Evolutionary conservation across 2,797 vertebrate species (phyloP).

Genomic region (Microhierax caerulescens): DNA sequence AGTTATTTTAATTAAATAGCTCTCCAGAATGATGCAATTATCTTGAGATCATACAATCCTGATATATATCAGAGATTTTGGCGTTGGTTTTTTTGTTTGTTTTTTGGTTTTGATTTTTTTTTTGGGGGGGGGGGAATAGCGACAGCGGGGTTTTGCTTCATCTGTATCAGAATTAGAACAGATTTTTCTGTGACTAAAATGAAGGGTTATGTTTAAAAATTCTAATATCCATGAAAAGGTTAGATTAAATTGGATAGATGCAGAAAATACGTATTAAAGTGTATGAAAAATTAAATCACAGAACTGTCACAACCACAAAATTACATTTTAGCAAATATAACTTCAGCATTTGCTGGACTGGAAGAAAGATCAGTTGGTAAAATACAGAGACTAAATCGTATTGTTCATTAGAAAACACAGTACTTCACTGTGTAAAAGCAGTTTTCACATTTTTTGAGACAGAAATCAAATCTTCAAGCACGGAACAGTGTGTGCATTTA

Average conservation of each 20-base stretch:
- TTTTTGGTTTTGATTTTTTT: too few relatives aligned
- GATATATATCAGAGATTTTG: not conserved
- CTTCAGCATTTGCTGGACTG: not conserved
- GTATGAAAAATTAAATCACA: not conserved
- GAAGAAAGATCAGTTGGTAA: not conserved
- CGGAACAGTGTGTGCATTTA: not conserved
- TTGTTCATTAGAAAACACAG: not conserved
- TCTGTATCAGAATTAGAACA: not conserved
- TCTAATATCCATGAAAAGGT: not conserved
- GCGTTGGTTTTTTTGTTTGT: too few relatives aligned
- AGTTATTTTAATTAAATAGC: not conserved
- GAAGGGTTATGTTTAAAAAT: not conserved
- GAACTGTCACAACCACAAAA: not conserved
- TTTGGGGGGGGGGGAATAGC: not conserved
- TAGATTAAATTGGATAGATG: too few relatives aligned
- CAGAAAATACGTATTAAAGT: too few relatives aligned
- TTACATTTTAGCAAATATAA: not conserved
- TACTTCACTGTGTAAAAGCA: not conserved
- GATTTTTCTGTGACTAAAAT: not conserved
- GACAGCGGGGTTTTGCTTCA: not conserved
- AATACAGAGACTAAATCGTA: not conserved
- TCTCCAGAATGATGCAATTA: not conserved
- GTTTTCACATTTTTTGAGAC: not conserved
- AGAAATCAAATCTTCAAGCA: not conserved
- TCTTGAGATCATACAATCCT: not conserved